Evolutionary conservation across 2,888 invertebrate species (phyloP), one percentile per base, ranked within the genome.

Genomic region (Watsonalla cultraria): DNA sequence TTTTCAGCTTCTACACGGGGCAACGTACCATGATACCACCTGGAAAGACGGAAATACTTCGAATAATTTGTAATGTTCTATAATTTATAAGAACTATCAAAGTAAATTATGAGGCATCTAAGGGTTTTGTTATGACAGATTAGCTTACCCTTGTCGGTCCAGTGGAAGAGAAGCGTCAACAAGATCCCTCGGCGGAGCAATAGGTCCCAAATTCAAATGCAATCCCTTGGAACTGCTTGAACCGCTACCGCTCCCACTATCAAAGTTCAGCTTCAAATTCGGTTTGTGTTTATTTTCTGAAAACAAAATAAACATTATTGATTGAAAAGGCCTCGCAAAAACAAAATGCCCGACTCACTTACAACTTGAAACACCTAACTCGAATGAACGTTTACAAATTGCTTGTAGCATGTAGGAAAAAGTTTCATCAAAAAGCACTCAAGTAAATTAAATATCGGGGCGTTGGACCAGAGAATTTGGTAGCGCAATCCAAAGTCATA

Each of bases 11-110:
- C 97, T 56, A 96, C 93, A 72, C 98, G 93, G 51, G 96, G 96
- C 61, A 98, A 95, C 64, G 97, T 95, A 60, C 98, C 98, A 83
- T 98, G 98, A 87, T 97, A 99, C 98, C 98, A 99, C 70, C 96
- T 96, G 74, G 0, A 76, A 72, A 50, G 33, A 53, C 51, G 34
- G 50, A 47, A 54, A 52, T 34, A 45, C 54, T 33, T 24, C 24
- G n/a, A n/a, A n/a, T n/a, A n/a, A n/a, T n/a, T n/a, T n/a, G n/a
- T n/a, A n/a, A n/a, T n/a, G n/a, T n/a, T n/a, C n/a, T n/a, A n/a
- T n/a, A n/a, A n/a, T n/a, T n/a, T n/a, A 24, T 47, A 39, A 55
- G 34, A 51, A 49, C 33, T n/a, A n/a, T n/a, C n/a, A n/a, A n/a
- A n/a, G n/a, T n/a, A n/a, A n/a, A n/a, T n/a, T n/a, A n/a, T 24